A percentile compares a stretch with the other conserved stretches of the same genome.
Evolutionary conservation across 1,140 invertebrate genomes (phyloP).

Genomic region (Procambarus clarkii): DNA sequence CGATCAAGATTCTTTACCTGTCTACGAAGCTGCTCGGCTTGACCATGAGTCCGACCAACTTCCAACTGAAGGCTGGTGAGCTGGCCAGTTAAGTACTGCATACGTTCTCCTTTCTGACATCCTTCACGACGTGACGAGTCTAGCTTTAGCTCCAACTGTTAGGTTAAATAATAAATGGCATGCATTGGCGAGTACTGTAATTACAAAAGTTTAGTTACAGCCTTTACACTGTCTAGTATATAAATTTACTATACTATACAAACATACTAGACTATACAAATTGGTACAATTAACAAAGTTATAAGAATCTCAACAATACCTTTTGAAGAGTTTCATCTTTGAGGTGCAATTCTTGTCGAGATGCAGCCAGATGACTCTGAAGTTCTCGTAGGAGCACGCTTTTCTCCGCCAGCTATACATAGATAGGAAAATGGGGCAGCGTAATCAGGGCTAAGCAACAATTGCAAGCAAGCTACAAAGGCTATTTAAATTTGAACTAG

Average conservation of each 20-base stretch:
- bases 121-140: constrained; percentile 40
- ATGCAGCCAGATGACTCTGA: constrained; percentile 64
- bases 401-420: constrained; percentile 69
- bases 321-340: constrained; percentile 68
- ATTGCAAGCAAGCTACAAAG: constrained; percentile 15
- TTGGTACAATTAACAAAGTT: not conserved
- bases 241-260: not conserved
- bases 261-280: not conserved
- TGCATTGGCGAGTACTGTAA: not conserved
- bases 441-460: constrained; percentile 6
- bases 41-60: constrained; percentile 63
- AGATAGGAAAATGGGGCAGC: not conserved
- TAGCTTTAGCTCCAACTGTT: constrained; percentile 66
- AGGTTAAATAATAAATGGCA: not conserved
- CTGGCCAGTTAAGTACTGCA: constrained; percentile 64
- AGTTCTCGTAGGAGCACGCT: constrained; percentile 67
- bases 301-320: constrained; percentile 24
- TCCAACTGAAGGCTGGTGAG: constrained; percentile 65
- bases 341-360: constrained; percentile 63
- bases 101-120: constrained; percentile 59
- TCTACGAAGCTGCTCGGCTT: constrained; percentile 65
- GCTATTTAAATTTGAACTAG: not conserved
- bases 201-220: not conserved
- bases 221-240: not conserved
- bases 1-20: constrained; percentile 38